Percentiles rank a stretch among this genome's conserved stretches.
These are phyloP conservation scores for Sterna hirundo DNA, from an alignment of 2,113 vertebrate genomes.

Conservation along the genomic window DNA sequence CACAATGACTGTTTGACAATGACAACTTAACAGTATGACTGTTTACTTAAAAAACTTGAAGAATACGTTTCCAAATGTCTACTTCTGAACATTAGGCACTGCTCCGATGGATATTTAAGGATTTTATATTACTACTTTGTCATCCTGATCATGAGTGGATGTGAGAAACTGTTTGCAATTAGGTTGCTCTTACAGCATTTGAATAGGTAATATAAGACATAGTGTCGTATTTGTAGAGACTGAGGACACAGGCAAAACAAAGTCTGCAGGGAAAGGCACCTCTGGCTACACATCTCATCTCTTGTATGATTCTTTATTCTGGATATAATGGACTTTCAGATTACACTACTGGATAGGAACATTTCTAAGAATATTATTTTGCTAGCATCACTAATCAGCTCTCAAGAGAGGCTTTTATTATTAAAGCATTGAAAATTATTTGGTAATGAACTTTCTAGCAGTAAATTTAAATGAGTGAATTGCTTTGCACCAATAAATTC, in stretches of 20 bases:
- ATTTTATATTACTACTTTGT: background rate
- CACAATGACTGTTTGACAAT: no score
- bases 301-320: background rate
- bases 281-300: background rate
- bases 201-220: background rate
- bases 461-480: background rate
- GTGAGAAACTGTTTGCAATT: background rate
- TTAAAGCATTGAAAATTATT: background rate
- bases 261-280: background rate
- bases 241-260: background rate
- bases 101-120: background rate
- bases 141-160: background rate
- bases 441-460: background rate
- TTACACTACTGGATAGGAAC: background rate
- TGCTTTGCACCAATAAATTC: background rate
- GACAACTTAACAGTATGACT: background rate
- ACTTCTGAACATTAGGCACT: background rate
- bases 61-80: background rate
- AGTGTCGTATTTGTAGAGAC: background rate
- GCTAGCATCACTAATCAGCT: background rate
- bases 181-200: background rate
- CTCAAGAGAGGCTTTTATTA: background rate
- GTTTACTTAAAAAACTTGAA: background rate
- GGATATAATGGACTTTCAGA: background rate
- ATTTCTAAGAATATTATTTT: background rate